Evolutionary conservation across 92 coral and sea anemone genomes (phyloP).

Genomic region (Phymanthus crucifer): DNA sequence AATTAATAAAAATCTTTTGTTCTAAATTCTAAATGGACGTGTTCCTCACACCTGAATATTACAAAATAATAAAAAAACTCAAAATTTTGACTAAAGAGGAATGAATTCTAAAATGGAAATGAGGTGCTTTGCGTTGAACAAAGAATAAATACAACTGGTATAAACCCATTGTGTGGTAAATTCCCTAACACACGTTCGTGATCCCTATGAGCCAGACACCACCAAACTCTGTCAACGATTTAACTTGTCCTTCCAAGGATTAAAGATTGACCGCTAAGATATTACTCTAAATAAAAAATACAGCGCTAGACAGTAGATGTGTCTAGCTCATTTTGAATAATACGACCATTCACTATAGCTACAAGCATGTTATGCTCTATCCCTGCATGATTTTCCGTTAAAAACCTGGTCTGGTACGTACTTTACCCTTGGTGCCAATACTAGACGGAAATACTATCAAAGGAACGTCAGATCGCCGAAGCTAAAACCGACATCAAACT

Average conservation of each 20-base stretch:
- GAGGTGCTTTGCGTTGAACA: conserved; percentile 52
- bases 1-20: not conserved
- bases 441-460: conserved; percentile 26
- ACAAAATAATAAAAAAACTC: not conserved
- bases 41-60: conserved; percentile 16
- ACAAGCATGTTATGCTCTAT: not conserved
- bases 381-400: not conserved
- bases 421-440: conserved; percentile 16
- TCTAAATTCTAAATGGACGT: not conserved
- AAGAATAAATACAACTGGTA: conserved; percentile 37
- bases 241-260: conserved; percentile 20
- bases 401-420: conserved; percentile 5
- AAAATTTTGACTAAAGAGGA: conserved; percentile 10
- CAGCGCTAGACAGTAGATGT: conserved; percentile 5
- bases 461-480: conserved; percentile 26
- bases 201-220: not conserved
- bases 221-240: conserved; percentile 17
- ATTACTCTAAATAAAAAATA: conserved; percentile 6
- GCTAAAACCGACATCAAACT: conserved; percentile 20
- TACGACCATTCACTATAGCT: not conserved
- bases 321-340: conserved; percentile 20
- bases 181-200: not conserved
- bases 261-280: conserved; percentile 33
- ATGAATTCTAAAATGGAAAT: conserved; percentile 40
- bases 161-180: conserved; percentile 29